Evolutionary conservation across 2,888 invertebrate species (phyloP).

Genomic region (Chrysomela aeneicollis): DNA sequence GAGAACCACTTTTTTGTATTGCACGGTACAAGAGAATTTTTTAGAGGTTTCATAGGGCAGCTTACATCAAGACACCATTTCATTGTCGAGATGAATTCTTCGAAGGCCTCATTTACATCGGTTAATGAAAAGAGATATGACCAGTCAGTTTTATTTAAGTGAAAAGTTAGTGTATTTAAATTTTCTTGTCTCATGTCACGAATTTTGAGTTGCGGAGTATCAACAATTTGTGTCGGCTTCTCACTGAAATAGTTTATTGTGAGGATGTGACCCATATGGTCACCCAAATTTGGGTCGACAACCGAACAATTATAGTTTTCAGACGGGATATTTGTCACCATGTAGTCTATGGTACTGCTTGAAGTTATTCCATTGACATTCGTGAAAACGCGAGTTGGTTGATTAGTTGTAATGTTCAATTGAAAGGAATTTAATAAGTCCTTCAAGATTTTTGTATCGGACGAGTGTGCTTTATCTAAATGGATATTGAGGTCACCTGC

Average conservation of each 20-base stretch:
- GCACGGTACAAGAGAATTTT: too few species aligned
- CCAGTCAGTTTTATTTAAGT: too few species aligned
- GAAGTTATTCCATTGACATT: conserved; percentile 11
- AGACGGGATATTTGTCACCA: conserved; percentile 4
- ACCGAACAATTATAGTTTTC: conserved; percentile 11
- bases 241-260: not conserved
- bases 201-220: too few species aligned
- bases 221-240: too few species aligned
- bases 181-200: too few species aligned
- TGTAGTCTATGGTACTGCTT: not conserved
- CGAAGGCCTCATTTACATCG: too few species aligned
- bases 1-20: too few species aligned
- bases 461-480: not conserved
- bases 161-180: too few species aligned
- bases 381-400: conserved; percentile 5
- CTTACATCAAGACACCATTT: too few species aligned
- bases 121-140: too few species aligned
- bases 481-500: conserved; percentile 9
- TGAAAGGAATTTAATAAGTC: not conserved
- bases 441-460: not conserved
- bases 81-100: too few species aligned
- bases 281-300: conserved; percentile 3
- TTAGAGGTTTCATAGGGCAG: too few species aligned
- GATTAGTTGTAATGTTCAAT: not conserved
- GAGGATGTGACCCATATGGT: conserved; percentile 7